Base-by-base conservation (phyloP, 2,113 vertebrate species). In the Origma solitaria region DNA sequence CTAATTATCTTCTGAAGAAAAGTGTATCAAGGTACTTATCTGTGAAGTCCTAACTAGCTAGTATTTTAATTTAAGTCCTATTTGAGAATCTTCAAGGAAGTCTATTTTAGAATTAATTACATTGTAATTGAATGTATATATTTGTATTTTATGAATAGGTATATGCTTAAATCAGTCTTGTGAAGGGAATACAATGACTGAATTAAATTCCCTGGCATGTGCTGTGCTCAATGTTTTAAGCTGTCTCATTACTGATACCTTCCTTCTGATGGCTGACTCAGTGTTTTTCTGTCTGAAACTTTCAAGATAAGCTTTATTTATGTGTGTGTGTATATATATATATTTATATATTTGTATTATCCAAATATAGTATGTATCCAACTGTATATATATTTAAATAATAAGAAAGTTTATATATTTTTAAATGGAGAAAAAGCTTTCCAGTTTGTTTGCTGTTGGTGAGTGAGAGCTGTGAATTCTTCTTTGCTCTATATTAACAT, bases 1-100 rank as follows among this genome's bases (percentile, higher is more conserved):
- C 31, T 95, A 82, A 96, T 84, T 91, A 71, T 85, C 53, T 93
- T 92, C 58, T 90, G 64, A 94, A 93, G 73, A 89, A 83, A 90
- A 91, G n/a, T 88, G 45, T 96, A 47, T 83, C 13, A 53, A 94
- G 76, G 78, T 40, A 72, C 38, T 51, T 91, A 86, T 64, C 93
- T 95, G 76, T 96, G 82, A 94, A 96, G 66, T 95, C 60, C 62
- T 88, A 79, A 92, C 51, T 82, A 75, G 30, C 33, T 88, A 44
- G 49, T 91, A 11, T 78, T 85, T 73, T 47, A 90, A 30, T 60
- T 94, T 47, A 86, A 83, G 47, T 81, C 51, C 57, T 81, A 27
- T 51, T 86, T 81, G 56, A 88, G 47, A 88, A 78, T 83, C 35
- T 88, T 72, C n/a, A 88, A 62, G 56, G 45, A 50, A 93, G 23